These are phyloP conservation scores for Apis dorsata DNA, from an alignment of 1,140 invertebrate genomes.

Conservation along the genomic window DNA sequence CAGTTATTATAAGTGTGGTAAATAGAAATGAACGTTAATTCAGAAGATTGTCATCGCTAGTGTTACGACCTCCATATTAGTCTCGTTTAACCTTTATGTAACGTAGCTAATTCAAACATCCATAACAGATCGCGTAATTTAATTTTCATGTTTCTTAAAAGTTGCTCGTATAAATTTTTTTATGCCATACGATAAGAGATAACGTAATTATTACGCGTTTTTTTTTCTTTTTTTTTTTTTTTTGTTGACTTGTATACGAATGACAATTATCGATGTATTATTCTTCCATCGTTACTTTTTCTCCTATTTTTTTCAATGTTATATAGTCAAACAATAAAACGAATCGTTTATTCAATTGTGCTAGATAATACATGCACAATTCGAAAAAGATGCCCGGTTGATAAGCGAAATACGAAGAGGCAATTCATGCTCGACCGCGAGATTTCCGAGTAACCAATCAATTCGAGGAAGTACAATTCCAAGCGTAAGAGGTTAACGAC, in stretches of 20 bases:
- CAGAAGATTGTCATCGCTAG: slow-evolving; percentile 29
- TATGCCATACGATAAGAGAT: background rate
- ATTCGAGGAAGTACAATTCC: slow-evolving; percentile 44
- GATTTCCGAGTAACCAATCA: slow-evolving; percentile 46
- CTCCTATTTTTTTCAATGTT: background rate
- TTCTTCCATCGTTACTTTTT: too few relatives aligned
- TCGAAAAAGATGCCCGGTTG: background rate
- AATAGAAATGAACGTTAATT: slow-evolving; percentile 25
- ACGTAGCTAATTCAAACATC: slow-evolving; percentile 20
- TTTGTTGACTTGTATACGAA: too few relatives aligned
- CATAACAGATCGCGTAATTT: slow-evolving; percentile 24
- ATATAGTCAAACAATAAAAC: background rate
- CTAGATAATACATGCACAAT: background rate
- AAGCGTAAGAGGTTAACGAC: slow-evolving; percentile 31
- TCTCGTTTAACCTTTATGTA: slow-evolving; percentile 46
- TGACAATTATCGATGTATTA: too few relatives aligned
- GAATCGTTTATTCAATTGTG: background rate
- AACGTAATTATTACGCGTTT: background rate
- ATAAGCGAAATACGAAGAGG: slow-evolving; percentile 24
- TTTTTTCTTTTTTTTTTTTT: background rate
- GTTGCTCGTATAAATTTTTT: background rate
- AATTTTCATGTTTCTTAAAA: slow-evolving; percentile 23
- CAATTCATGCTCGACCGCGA: background rate
- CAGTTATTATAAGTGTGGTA: background rate
- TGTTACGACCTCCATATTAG: slow-evolving; percentile 44